These are phyloP conservation scores for Peromyscus leucopus DNA, from an alignment of 2,113 vertebrate species.

Conservation along the genomic window DNA sequence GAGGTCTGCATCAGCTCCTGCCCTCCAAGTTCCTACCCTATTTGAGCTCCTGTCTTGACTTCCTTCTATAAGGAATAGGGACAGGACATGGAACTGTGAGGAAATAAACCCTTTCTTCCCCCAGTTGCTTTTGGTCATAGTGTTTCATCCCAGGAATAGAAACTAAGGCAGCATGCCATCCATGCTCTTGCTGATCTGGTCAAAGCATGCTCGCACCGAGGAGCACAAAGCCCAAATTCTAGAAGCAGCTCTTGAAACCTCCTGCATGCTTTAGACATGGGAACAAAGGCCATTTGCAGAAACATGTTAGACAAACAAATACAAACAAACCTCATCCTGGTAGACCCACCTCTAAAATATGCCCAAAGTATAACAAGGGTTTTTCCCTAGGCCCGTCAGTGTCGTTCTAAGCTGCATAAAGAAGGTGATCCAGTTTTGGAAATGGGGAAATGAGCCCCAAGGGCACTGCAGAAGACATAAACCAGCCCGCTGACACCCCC, in stretches of 20 bases:
- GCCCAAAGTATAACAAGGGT: background rate
- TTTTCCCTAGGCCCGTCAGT: background rate
- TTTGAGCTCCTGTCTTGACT: background rate
- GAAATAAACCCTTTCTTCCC: background rate
- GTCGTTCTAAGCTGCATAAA: background rate
- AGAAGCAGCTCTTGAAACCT: background rate
- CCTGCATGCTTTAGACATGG: background rate
- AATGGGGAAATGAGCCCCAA: background rate
- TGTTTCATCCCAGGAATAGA: background rate
- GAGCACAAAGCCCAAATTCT: background rate
- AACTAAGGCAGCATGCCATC: background rate
- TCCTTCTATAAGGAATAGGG: background rate
- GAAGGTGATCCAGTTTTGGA: background rate
- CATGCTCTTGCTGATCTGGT: background rate
- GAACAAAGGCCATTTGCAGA: too few relatives aligned
- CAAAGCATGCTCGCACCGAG: background rate
- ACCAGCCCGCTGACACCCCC: background rate
- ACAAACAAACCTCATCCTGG: background rate
- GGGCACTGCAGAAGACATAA: background rate
- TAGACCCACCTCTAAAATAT: background rate
- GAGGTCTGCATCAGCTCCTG: background rate
- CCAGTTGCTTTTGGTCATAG: background rate
- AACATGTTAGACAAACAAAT: background rate
- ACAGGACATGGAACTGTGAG: background rate
- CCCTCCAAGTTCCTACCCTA: background rate